Conservation (phyloP, 2,888 invertebrate species). For the Drosophila peninsularis region DNA sequence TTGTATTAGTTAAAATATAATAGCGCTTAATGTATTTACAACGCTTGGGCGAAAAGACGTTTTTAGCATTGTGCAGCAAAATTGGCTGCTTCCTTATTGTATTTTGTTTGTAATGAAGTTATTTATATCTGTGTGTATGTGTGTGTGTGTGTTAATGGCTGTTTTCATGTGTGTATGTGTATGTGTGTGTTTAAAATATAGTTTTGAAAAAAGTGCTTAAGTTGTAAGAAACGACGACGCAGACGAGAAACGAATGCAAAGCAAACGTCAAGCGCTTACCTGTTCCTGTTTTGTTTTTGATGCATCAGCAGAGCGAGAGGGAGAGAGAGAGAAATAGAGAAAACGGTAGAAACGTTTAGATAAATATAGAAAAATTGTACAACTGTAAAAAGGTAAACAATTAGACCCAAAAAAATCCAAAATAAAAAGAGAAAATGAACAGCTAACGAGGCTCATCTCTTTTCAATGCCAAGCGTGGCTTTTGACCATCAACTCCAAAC, state of each 20-base stretch:
- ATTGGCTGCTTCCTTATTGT: slow-evolving; percentile 68
- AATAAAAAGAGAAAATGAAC: slow-evolving; percentile 7
- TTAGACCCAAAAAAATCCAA: slow-evolving; percentile 22
- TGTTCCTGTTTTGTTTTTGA: slow-evolving; percentile 65
- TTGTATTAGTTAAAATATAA: slow-evolving; percentile 29
- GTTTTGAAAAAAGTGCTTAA: slow-evolving; percentile 76
- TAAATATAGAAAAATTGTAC: slow-evolving; percentile 39
- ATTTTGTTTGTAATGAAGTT: slow-evolving; percentile 48
- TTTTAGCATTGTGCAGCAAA: slow-evolving; percentile 50
- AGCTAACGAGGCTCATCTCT: slow-evolving; percentile 52
- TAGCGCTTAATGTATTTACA: slow-evolving; percentile 73
- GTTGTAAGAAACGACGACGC: slow-evolving; percentile 70
- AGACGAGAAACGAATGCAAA: slow-evolving; percentile 65
- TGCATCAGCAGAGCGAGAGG: slow-evolving; percentile 6
- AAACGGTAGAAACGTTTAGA: background rate
- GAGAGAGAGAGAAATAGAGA: slow-evolving; percentile 22
- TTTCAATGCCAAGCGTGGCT: slow-evolving; percentile 68
- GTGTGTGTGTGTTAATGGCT: slow-evolving; percentile 29
- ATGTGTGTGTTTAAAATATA: slow-evolving; percentile 63
- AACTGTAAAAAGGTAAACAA: slow-evolving; percentile 53
- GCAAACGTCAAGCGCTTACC: slow-evolving; percentile 68
- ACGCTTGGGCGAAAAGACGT: slow-evolving; percentile 54
- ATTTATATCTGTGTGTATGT: slow-evolving; percentile 42
- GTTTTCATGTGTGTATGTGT: slow-evolving; percentile 23
- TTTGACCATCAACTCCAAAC: slow-evolving; percentile 65